A percentile compares a stretch with the other conserved stretches of the same genome.
Evolutionary conservation across 2,888 invertebrate species (phyloP).

Genomic region (Eueremaeus valkanovi): DNA sequence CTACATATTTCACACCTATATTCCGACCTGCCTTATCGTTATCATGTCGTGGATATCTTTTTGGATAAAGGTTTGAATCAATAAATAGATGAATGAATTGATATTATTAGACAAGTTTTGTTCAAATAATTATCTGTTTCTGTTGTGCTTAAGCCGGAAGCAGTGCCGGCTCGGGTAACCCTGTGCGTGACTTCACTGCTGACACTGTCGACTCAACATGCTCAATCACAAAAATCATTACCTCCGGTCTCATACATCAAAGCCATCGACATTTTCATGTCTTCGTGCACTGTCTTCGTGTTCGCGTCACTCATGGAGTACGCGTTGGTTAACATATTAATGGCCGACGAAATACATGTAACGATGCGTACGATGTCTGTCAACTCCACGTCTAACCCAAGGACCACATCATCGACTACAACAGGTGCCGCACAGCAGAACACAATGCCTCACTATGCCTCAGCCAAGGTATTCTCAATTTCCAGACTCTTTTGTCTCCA

Average conservation of each 20-base stretch:
- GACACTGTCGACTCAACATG: constrained; percentile 84
- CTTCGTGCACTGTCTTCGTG: constrained; percentile 55
- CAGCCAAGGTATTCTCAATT: background rate
- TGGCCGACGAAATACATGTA: constrained; percentile 44
- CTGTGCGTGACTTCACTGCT: constrained; percentile 83
- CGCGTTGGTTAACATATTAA: constrained; percentile 55
- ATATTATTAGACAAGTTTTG: background rate
- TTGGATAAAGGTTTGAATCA: constrained; percentile 65
- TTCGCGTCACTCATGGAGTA: constrained; percentile 56
- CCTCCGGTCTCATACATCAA: constrained; percentile 88
- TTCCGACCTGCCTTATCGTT: constrained; percentile 83
- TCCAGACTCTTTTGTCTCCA: background rate
- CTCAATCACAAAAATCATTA: constrained; percentile 85
- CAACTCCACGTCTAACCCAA: background rate
- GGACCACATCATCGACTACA: background rate
- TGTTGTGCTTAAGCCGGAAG: constrained; percentile 64
- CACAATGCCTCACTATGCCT: constrained; percentile 5
- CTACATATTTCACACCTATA: constrained; percentile 86
- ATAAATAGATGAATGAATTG: background rate
- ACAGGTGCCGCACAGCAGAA: background rate
- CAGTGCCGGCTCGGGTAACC: constrained; percentile 86
- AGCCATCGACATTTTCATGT: constrained; percentile 56
- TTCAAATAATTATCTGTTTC: background rate
- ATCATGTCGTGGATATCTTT: constrained; percentile 96
- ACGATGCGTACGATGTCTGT: background rate